Conservation (phyloP, 2,113 vertebrate species). For the Pygoscelis adeliae region DNA sequence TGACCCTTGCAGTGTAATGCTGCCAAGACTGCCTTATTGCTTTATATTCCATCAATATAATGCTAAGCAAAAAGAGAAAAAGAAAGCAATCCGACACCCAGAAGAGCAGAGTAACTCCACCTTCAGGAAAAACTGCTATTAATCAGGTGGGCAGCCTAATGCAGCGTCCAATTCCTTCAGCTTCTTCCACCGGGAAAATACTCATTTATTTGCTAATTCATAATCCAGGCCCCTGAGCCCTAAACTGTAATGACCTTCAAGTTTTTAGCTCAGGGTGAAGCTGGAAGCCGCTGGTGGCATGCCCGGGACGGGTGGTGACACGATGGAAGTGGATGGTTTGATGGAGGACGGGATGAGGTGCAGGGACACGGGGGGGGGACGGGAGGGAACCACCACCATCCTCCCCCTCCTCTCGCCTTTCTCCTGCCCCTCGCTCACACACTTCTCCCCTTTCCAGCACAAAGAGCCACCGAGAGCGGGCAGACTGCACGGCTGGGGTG, state of each 20-base stretch:
- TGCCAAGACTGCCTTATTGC: not conserved
- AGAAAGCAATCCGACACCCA: not conserved
- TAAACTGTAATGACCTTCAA: not conserved
- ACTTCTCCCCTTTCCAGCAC: not conserved
- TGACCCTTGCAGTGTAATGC: too few relatives aligned
- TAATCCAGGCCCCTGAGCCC: not conserved
- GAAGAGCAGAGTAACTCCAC: not conserved
- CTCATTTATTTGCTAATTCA: not conserved
- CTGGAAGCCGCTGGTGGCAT: not conserved
- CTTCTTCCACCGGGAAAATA: not conserved
- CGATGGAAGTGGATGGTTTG: not conserved
- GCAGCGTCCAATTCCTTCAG: not conserved
- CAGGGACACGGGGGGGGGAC: fast-evolving
- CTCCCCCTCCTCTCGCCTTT: not conserved
- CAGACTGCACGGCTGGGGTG: not conserved
- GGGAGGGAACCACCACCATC: too few relatives aligned
- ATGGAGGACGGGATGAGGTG: fast-evolving
- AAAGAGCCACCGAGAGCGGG: not conserved
- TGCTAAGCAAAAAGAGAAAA: not conserved
- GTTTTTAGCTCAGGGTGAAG: not conserved
- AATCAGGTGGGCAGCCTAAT: not conserved
- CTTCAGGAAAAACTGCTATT: not conserved
- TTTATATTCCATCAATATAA: not conserved
- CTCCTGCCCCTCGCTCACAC: not conserved
- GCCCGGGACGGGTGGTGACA: fast-evolving